Percentiles rank a stretch among this genome's conserved stretches.
Evolutionary conservation across 2,888 invertebrate genomes (phyloP).

Genomic region (Oligia fasciuncula): DNA sequence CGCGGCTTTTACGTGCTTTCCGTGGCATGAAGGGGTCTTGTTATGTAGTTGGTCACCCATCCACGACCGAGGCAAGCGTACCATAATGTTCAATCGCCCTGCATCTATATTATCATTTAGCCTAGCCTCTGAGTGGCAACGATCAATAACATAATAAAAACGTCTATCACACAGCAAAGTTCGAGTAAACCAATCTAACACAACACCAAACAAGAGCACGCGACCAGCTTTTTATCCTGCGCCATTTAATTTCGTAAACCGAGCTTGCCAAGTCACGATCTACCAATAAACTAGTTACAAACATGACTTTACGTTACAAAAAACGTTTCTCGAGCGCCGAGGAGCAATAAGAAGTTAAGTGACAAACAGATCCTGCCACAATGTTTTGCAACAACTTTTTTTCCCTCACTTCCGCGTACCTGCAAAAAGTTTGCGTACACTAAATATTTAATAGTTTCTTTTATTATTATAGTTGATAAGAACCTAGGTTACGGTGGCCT

Average conservation of each 20-base stretch:
- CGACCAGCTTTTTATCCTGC: slow-evolving; percentile 22
- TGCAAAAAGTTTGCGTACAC: slow-evolving; percentile 55
- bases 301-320: slow-evolving; percentile 27
- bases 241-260: slow-evolving; percentile 40
- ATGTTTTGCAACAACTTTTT: slow-evolving; percentile 19
- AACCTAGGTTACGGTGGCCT: slow-evolving; percentile 48
- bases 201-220: slow-evolving; percentile 28
- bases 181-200: not conserved
- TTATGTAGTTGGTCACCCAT: not conserved
- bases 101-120: not conserved
- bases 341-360: slow-evolving; percentile 48
- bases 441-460: slow-evolving; percentile 43
- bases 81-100: not conserved
- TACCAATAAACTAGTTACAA: slow-evolving; percentile 17
- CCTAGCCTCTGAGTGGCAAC: not conserved
- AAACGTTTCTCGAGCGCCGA: slow-evolving; percentile 31
- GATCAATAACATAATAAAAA: not conserved
- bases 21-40: not conserved
- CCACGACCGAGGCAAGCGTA: too few relatives aligned
- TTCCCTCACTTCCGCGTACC: slow-evolving; percentile 47
- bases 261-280: slow-evolving; percentile 49
- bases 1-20: not conserved
- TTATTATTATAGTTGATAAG: slow-evolving; percentile 46
- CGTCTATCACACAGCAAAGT: not conserved
- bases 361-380: slow-evolving; percentile 30